phyloP scores from a whole-genome alignment of 1,140 invertebrate species.

The Trachelipus rathkii region DNA sequence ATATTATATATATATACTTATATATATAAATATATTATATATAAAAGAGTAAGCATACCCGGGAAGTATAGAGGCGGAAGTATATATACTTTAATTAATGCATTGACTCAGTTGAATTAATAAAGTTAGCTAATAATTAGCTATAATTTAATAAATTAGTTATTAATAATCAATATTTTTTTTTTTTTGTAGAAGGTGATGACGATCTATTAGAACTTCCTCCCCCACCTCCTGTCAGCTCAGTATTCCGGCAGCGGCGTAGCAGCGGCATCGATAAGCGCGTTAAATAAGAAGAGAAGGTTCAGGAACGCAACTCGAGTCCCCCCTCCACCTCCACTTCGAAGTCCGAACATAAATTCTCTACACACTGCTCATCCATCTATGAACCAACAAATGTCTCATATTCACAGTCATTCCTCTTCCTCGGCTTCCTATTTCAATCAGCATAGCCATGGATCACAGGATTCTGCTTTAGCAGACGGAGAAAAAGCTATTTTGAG shows the following conservation, averaged over 20 bases:
- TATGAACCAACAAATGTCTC: constrained; percentile 6
- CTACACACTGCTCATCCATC: constrained; percentile 2
- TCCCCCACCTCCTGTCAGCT: constrained; percentile 43
- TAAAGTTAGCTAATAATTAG: too few relatives aligned
- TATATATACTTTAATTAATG: too few relatives aligned
- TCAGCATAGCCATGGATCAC: constrained; percentile 26
- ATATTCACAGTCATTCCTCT: constrained; percentile 34
- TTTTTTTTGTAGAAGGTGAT: constrained; percentile 11
- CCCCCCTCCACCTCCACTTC: constrained; percentile 59
- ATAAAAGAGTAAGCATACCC: too few relatives aligned
- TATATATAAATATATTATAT: too few relatives aligned
- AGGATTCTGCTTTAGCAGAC: constrained; percentile 65
- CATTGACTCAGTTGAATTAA: too few relatives aligned
- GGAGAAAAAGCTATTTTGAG: constrained; percentile 87
- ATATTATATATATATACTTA: too few relatives aligned
- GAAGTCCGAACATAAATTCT: constrained; percentile 36
- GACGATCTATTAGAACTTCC: constrained; percentile 37
- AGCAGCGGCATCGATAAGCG: constrained; percentile 81
- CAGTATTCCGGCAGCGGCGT: constrained; percentile 89
- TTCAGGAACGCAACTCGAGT: constrained; percentile 80
- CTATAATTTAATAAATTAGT: too few relatives aligned
- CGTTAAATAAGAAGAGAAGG: constrained; percentile 82
- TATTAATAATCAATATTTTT: too few relatives aligned
- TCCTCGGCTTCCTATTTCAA: constrained; percentile 40
- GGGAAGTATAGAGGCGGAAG: too few relatives aligned